Base-by-base conservation (phyloP, 2,113 vertebrate species). In the Eira barbara region DNA sequence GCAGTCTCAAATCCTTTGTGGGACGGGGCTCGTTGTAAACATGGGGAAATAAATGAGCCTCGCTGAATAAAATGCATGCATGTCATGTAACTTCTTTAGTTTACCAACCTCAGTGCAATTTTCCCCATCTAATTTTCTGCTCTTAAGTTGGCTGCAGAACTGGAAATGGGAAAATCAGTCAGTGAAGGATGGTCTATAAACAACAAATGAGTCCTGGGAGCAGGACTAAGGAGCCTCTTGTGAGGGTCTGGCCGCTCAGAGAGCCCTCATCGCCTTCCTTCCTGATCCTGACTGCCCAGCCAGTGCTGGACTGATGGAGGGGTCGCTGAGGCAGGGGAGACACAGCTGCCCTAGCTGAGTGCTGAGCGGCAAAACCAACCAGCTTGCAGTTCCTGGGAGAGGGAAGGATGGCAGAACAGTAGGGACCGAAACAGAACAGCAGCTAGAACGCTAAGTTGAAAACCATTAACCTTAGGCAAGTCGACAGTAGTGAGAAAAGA, bases 301-400 rank as follows among this genome's bases (percentile, higher is more conserved):
- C 73, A 42, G 42, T 74, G 67, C 4, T 10, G 10, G 45, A 23
- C 0, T 18, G 39, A 93, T 7, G 31, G 27, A 21, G 52, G 76
- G 29, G n/a, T 3, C 17, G 5, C 59, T 74, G 47, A 15, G 20
- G 90, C 59, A 57, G 47, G 59, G 4, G 61, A 59, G 49, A 14
- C 0, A 1, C 0, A 23, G 7, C 7, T 23, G 2, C 18, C 21
- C 39, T 0, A 12, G 73, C 23, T 36, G 13, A 67, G 29, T 7
- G 27, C 49, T 55, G 47, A 45, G 45, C 45, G 34, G 73, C 36
- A 42, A 78, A 73, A 73, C 29, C 57, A 34, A 67, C 42, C 76
- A 39, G 34, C 61, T 21, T 17, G 3, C 2, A 39, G 45, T 69
- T 31, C 2, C 13, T 3, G 31, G 18, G 10, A 80, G 27, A 74